Percentiles rank a stretch among this genome's conserved stretches.
phyloP scores from a whole-genome alignment of 2,113 vertebrate species.

The Sander lucioperca region DNA sequence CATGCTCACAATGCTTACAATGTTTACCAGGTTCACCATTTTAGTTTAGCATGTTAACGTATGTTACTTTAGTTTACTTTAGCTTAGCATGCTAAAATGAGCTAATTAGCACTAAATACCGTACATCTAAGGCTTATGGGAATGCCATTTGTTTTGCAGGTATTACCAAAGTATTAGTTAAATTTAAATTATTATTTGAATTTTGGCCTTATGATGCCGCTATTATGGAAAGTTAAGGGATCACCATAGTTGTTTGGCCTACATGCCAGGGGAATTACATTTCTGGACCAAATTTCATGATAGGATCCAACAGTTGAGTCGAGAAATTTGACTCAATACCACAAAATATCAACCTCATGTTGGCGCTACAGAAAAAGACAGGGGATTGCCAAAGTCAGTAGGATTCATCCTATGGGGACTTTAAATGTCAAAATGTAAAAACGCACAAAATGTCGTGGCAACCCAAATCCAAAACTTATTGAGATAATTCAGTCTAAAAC shows the following conservation, averaged over 20 bases:
- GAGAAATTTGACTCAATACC: background rate
- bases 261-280: background rate
- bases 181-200: fast-evolving
- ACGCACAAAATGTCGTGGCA: background rate
- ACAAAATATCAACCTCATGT: background rate
- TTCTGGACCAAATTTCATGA: background rate
- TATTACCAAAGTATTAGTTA: background rate
- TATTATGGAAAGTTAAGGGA: background rate
- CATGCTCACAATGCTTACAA: background rate
- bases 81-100: background rate
- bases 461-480: background rate
- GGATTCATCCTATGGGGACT: background rate
- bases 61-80: background rate
- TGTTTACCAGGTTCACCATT: background rate
- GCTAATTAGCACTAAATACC: background rate
- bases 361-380: background rate
- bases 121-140: background rate
- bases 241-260: background rate
- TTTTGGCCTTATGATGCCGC: background rate
- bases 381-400: background rate
- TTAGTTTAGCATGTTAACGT: background rate
- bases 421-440: background rate
- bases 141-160: background rate
- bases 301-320: background rate
- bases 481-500: background rate